Conservation (phyloP, 1,140 invertebrate species). For the Drosophila ficusphila region DNA sequence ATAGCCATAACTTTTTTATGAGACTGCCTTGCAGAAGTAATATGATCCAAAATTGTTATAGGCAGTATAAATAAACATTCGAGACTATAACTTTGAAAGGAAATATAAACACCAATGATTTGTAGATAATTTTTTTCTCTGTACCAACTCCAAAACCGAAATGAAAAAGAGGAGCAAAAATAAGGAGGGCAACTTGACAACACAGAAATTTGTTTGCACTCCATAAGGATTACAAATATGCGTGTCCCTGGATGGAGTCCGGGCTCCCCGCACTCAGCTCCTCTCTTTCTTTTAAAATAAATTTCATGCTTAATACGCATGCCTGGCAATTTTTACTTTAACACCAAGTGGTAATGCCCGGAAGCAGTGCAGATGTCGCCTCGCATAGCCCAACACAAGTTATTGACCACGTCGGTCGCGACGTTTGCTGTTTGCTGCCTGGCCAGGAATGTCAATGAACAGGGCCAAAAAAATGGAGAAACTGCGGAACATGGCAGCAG, state of each 20-base stretch:
- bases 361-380: conserved; percentile 76
- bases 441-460: conserved; percentile 29
- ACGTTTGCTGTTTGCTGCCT: too few species aligned
- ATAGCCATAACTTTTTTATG: too few species aligned
- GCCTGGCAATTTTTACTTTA: conserved; percentile 78
- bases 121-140: neutral
- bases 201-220: conserved; percentile 82
- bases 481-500: neutral
- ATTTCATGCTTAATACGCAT: conserved; percentile 82
- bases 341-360: conserved; percentile 77
- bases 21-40: too few species aligned
- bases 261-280: conserved; percentile 6
- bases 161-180: conserved; percentile 33
- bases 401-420: conserved; percentile 51
- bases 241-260: conserved; percentile 29
- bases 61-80: too few species aligned
- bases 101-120: too few species aligned
- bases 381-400: conserved; percentile 49
- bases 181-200: conserved; percentile 63
- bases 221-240: conserved; percentile 81
- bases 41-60: too few species aligned
- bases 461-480: neutral
- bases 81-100: too few species aligned
- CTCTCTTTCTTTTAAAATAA: conserved; percentile 52
- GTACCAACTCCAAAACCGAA: conserved; percentile 7